Percentiles rank a stretch among this genome's conserved stretches.
phyloP scores from a whole-genome alignment of 2,888 invertebrate species.

The Platycheirus albimanus region DNA sequence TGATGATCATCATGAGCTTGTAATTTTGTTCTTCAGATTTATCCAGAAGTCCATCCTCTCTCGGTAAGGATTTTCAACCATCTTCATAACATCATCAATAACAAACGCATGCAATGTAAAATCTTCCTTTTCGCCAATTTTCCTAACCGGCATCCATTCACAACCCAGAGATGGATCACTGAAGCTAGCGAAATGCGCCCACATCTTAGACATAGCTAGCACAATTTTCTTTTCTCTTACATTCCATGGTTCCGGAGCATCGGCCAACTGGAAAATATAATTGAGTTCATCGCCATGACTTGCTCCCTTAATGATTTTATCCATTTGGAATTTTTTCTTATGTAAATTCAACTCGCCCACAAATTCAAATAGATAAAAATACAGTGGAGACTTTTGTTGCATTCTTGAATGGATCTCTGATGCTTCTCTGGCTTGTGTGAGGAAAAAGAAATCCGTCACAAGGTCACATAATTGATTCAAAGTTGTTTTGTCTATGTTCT shows the following conservation, averaged over 20 bases:
- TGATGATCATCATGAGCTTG: no score
- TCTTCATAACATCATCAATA: no score
- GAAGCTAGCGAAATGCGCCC: slow-evolving; percentile 86
- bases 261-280: slow-evolving; percentile 83
- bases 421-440: slow-evolving; percentile 38
- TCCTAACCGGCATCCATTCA: slow-evolving; percentile 75
- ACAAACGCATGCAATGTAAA: no score
- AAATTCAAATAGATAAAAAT: slow-evolving; percentile 84
- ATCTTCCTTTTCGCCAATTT: no score
- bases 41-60: no score
- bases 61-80: no score
- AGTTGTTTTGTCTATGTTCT: slow-evolving; percentile 80
- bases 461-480: slow-evolving; percentile 82
- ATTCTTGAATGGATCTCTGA: slow-evolving; percentile 66
- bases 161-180: slow-evolving; percentile 68
- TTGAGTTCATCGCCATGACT: slow-evolving; percentile 85
- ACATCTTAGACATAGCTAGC: slow-evolving; percentile 83
- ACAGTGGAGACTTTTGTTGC: slow-evolving; percentile 81
- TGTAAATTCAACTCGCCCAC: slow-evolving; percentile 83
- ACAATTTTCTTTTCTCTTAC: slow-evolving; percentile 78
- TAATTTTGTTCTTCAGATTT: no score
- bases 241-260: slow-evolving; percentile 63
- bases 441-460: slow-evolving; percentile 81
- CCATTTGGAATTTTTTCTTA: slow-evolving; percentile 80
- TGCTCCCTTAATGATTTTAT: slow-evolving; percentile 83